Evolutionary conservation across 1,140 invertebrate species (phyloP).

Genomic region (Bursaphelenchus mucronatus): DNA sequence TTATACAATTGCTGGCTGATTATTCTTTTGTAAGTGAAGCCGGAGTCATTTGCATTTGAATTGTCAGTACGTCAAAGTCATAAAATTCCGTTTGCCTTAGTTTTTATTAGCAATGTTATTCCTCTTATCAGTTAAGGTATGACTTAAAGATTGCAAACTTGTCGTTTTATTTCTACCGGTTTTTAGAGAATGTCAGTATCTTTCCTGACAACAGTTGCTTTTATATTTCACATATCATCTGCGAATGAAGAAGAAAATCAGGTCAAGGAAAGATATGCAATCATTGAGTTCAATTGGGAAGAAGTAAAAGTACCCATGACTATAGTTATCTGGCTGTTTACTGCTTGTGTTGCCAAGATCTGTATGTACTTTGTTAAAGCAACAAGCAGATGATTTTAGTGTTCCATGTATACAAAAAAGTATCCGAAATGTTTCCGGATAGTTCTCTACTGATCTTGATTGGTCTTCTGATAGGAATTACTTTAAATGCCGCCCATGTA

Average conservation of each 20-base stretch:
- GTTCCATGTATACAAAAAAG: conserved; percentile 45
- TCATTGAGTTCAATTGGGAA: conserved; percentile 28
- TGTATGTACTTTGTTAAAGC: conserved; percentile 20
- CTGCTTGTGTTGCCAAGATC: conserved; percentile 41
- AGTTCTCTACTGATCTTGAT: conserved; percentile 38
- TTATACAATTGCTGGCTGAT: background rate
- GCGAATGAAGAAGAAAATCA: conserved; percentile 11
- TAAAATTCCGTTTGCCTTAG: conserved; percentile 1
- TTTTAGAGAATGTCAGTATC: conserved; percentile 1
- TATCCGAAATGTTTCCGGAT: conserved; percentile 43
- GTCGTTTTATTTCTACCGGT: background rate
- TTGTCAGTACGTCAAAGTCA: background rate
- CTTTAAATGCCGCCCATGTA: conserved; percentile 31
- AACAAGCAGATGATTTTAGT: conserved; percentile 15
- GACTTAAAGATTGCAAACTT: conserved; percentile 6
- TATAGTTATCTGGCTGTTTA: conserved; percentile 38
- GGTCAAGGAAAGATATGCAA: conserved; percentile 18
- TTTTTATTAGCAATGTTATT: background rate
- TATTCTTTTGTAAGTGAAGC: background rate
- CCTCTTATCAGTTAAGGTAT: background rate
- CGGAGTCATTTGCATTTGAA: background rate
- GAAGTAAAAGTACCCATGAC: conserved; percentile 37
- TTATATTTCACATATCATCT: conserved; percentile 1
- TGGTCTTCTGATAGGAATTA: conserved; percentile 39
- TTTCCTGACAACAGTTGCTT: background rate